A percentile compares a stretch with the other conserved stretches of the same genome.
Evolutionary conservation across 1,140 invertebrate genomes (phyloP).

Genomic region (Drosophila dunni): DNA sequence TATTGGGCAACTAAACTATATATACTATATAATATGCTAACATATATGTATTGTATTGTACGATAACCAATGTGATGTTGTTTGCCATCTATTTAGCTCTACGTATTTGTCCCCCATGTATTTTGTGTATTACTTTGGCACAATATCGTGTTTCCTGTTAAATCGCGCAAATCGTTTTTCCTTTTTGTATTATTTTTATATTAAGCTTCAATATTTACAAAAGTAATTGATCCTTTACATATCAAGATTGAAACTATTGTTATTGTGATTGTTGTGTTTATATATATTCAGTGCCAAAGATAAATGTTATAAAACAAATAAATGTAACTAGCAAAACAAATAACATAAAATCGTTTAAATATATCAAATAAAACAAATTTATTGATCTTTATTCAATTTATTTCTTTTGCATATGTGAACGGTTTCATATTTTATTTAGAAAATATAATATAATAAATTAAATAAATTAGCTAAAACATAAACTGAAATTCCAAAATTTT

Average conservation of each 20-base stretch:
- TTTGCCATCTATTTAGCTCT: conserved; percentile 43
- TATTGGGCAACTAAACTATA: conserved; percentile 69
- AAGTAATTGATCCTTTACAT: conserved; percentile 43
- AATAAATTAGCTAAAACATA: conserved; percentile 79
- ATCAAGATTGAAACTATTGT: conserved; percentile 46
- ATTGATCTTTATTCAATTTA: conserved; percentile 65
- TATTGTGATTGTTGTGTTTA: conserved; percentile 42
- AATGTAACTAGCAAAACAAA: conserved; percentile 29
- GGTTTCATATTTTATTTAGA: conserved; percentile 44
- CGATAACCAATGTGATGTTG: conserved; percentile 69
- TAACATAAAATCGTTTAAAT: not conserved
- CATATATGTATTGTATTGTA: conserved; percentile 44
- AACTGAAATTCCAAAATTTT: conserved; percentile 73
- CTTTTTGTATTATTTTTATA: conserved; percentile 30
- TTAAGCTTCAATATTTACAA: conserved; percentile 22
- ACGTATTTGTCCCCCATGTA: conserved; percentile 4
- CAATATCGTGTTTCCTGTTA: conserved; percentile 43
- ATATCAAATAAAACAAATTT: conserved; percentile 13
- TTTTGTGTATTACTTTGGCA: conserved; percentile 40
- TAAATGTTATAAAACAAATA: conserved; percentile 50
- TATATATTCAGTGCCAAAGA: conserved; percentile 52
- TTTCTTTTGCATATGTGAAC: conserved; percentile 66
- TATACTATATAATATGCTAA: conserved; percentile 26
- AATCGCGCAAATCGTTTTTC: conserved; percentile 34
- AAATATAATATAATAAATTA: conserved; percentile 73